Percentiles rank a stretch among this genome's conserved stretches.
Evolutionary conservation across 2,888 invertebrate species (phyloP).

Genomic region (Tryphoninae sp.): DNA sequence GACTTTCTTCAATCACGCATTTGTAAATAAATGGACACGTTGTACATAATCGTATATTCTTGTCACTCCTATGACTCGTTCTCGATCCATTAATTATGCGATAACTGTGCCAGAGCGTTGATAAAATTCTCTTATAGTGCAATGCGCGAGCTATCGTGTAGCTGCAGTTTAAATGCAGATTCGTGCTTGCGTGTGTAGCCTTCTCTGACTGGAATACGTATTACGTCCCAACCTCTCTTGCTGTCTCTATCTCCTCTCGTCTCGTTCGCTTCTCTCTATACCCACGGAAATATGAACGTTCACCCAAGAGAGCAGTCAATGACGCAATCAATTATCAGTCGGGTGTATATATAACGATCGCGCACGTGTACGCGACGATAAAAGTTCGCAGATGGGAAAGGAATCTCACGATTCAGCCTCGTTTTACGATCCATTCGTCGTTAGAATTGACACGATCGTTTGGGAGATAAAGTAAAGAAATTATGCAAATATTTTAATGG

Average conservation of each 20-base stretch:
- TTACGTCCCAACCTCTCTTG: neutral
- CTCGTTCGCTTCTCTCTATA: neutral
- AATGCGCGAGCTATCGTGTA: slow-evolving; percentile 1
- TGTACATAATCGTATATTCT: slow-evolving; percentile 14
- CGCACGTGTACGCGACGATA: slow-evolving; percentile 4
- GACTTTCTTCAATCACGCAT: neutral
- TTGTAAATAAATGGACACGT: slow-evolving; percentile 1
- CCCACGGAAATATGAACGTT: slow-evolving; percentile 2
- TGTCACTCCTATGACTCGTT: slow-evolving; percentile 1
- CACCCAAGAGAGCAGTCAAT: slow-evolving; percentile 20
- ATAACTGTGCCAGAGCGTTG: slow-evolving; percentile 27
- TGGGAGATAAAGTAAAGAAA: no score
- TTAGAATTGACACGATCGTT: no score
- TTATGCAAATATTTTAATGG: no score
- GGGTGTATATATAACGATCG: neutral
- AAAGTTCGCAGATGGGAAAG: neutral
- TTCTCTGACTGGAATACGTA: slow-evolving; percentile 4
- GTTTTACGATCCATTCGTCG: neutral
- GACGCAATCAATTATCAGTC: slow-evolving; percentile 28
- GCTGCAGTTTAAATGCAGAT: slow-evolving; percentile 9
- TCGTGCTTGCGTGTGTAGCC: neutral
- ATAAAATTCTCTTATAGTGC: slow-evolving; percentile 41
- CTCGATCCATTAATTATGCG: slow-evolving; percentile 23
- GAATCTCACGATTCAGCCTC: neutral
- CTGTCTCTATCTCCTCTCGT: no score